Base-by-base conservation (phyloP, 2,888 invertebrate genomes). In the Tinea trinotella region DNA sequence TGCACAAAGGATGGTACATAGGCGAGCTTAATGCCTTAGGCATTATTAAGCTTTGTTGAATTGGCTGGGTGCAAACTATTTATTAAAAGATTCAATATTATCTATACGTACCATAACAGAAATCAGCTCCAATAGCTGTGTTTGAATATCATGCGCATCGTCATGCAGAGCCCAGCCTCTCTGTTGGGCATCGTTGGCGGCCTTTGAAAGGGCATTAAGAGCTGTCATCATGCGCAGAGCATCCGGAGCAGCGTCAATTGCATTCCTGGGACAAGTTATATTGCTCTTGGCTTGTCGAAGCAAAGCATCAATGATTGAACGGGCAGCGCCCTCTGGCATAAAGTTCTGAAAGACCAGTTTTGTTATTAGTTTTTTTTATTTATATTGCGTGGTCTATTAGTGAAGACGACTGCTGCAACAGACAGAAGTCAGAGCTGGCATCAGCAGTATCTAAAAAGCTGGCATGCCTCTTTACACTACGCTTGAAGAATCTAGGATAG, bases 151-250 rank as follows among this genome's bases (percentile, higher is more conserved):
- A 57, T 90, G 90, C 61, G 97, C 97, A 72, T 98, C 98, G 70
- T 98, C 97, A 70, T 97, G 95, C 22, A 98, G 83, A 73, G 96
- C 95, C 98, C 98, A 98, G 62, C 95, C 96, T 56, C 98, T 87
- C 68, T 98, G 98, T 68, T 98, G 97, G 0, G 96, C 94, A 71
- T 98, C 98, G 68, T 97, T 96, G 61, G 97, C 97, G 60, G 96
- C 96, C 58, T 92, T 93, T 1, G 94, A 93, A 59, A 98, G 78
- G 59, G 96, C 92, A 59, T 91, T 90, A 61, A 97, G 92, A 30
- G 97, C 93, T 48, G 93, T 90, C 74, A 93, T 91, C 72, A 98
- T 88, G 18, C 94, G 88, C 61, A 92, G 89, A 0, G 95, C 93
- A 72, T 97, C 97, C 2, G 95, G 93, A 0, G 95, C 95, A 54